Evolutionary conservation across 2,888 invertebrate genomes (phyloP), one percentile per base, ranked within the genome.

Genomic region (Maniola hyperantus): DNA sequence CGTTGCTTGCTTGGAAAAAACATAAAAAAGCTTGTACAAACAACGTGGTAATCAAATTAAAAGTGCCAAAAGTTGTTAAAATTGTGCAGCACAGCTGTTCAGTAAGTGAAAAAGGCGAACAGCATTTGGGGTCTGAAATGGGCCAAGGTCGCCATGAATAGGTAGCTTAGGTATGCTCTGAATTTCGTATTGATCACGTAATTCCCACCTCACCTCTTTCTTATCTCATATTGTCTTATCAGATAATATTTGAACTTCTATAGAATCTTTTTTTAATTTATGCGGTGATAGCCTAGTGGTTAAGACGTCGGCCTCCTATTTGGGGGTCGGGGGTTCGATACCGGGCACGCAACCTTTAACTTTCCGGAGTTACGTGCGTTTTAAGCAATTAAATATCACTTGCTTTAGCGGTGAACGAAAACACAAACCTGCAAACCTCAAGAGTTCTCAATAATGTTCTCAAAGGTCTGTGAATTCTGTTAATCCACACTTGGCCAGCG

Each of bases 111-210:
- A 33, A 61, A 39, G 61, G 48, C 18, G 20, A 61, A 61, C 36
- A 39, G 44, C 46, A 7, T 44, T n/a, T 50, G 61, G 60, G 65
- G 65, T 67, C 65, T 69, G 55, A 70, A 66, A 72, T 59, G 62
- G 68, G 72, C 70, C 70, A 72, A 71, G 70, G 73, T 51, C 72
- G 65, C 54, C 54, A 54, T 68, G 65, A 39, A 10, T 34, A 34
- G 26, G 26, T 26, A 26, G 4, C n/a, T n/a, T 26, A 26, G 63
- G 64, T 62, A 63, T 55, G 66, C 54, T 67, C 68, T 64, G 66
- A 71, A 72, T 73, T 72, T 72, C 69, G 72, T 73, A 72, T 69
- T 66, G 71, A 72, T 73, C 69, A 71, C 6, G 34, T 57, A 65
- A 68, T 68, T 65, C 61, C 60, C 50, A 15, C 15, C 15, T 15